Conservation (phyloP, 1,140 invertebrate species). For the Uloborus diversus region DNA sequence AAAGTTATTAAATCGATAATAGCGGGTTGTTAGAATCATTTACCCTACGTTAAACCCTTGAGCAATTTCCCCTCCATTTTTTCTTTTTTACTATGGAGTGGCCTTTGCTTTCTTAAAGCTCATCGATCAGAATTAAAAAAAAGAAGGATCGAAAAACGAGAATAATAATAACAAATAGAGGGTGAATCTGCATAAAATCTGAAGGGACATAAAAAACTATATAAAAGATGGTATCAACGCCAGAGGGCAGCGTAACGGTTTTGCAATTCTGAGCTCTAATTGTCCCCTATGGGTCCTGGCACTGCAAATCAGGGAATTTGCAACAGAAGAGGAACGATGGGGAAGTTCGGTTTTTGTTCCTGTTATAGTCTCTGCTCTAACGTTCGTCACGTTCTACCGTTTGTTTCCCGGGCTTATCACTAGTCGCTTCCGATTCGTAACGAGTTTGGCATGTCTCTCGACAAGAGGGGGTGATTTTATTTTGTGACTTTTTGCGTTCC, state of each 20-base stretch:
- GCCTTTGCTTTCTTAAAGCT: background rate
- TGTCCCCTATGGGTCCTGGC: slow-evolving; percentile 39
- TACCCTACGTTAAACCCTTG: slow-evolving; percentile 47
- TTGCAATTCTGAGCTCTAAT: slow-evolving; percentile 30
- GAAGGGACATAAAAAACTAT: background rate
- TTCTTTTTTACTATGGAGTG: background rate
- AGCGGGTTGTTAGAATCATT: slow-evolving; percentile 50
- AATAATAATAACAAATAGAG: slow-evolving; percentile 3
- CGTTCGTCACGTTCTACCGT: too few relatives aligned
- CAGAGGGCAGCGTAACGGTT: slow-evolving; percentile 11
- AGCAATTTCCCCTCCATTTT: slow-evolving; percentile 13
- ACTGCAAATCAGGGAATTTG: slow-evolving; percentile 14
- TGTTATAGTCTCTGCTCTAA: too few relatives aligned
- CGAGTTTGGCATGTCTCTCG: too few relatives aligned
- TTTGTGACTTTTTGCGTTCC: too few relatives aligned
- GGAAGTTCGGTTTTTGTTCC: too few relatives aligned
- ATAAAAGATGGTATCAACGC: background rate
- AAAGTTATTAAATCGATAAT: slow-evolving; percentile 53
- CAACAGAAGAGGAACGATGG: background rate
- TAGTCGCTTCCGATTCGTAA: too few relatives aligned
- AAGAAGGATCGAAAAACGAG: background rate
- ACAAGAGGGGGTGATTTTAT: too few relatives aligned
- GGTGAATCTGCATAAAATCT: background rate
- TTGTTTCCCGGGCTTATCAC: too few relatives aligned
- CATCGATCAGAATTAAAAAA: slow-evolving; percentile 1